These are phyloP conservation scores for Antigone vipio DNA, from an alignment of 2,113 vertebrate species.

Conservation along the genomic window DNA sequence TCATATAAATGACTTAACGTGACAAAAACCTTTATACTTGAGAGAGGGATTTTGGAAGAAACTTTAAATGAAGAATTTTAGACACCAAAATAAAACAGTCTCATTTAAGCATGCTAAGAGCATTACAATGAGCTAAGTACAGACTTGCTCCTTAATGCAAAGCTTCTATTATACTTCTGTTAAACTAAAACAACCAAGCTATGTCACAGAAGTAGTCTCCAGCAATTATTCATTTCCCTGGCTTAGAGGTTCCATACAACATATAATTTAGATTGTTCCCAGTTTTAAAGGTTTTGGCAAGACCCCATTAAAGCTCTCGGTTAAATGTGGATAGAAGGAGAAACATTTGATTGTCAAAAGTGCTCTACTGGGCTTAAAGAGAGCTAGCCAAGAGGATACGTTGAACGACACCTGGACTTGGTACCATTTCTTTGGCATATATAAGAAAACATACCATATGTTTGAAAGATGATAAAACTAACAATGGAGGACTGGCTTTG, in stretches of 20 bases:
- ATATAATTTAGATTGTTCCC: background rate
- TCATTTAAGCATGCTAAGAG: constrained; percentile 6
- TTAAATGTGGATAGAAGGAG: background rate
- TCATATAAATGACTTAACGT: constrained; percentile 41
- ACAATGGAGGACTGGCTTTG: background rate
- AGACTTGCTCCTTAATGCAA: background rate
- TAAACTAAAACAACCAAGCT: constrained; percentile 21
- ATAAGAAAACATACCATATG: constrained; percentile 3
- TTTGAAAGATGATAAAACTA: constrained; percentile 51
- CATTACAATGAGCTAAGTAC: constrained; percentile 37
- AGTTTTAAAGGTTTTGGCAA: constrained; percentile 51
- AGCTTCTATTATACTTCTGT: constrained; percentile 6
- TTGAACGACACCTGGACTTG: background rate
- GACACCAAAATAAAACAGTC: constrained; percentile 11
- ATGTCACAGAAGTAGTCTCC: constrained; percentile 1
- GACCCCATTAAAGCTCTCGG: background rate
- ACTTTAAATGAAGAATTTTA: background rate
- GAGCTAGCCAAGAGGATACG: background rate
- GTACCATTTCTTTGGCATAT: background rate
- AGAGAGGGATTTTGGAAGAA: background rate
- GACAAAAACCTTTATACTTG: constrained; percentile 1
- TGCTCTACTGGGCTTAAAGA: background rate
- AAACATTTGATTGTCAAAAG: background rate
- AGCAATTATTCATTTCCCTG: constrained; percentile 52
- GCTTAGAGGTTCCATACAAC: background rate